Evolutionary conservation across 2,888 invertebrate genomes (phyloP).

Genomic region (Standfussiana lucernea): DNA sequence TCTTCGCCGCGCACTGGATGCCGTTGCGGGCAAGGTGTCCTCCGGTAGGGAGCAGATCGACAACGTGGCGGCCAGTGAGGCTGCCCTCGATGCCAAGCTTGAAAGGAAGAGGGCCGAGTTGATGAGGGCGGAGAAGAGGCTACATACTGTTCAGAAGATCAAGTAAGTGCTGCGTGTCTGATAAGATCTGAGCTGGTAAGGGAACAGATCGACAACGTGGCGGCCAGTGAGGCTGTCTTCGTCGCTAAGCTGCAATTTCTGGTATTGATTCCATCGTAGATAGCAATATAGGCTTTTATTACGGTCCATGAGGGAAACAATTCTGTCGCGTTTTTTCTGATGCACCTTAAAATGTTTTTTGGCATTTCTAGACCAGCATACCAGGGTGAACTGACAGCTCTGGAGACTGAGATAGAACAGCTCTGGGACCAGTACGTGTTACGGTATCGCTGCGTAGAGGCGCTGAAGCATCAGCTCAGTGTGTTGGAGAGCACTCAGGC

Average conservation of each 20-base stretch:
- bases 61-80: constrained; percentile 96
- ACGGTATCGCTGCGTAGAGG: constrained; percentile 96
- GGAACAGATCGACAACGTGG: neutral
- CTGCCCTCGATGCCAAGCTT: constrained; percentile 97
- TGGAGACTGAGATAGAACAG: constrained; percentile 95
- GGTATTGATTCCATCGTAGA: neutral
- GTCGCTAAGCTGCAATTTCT: neutral
- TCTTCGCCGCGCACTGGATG: constrained; percentile 93
- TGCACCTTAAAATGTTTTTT: neutral
- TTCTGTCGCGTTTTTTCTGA: neutral
- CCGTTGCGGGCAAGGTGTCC: constrained; percentile 93
- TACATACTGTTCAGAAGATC: constrained; percentile 98
- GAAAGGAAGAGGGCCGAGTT: constrained; percentile 97
- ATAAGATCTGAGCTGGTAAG: neutral
- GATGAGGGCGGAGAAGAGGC: constrained; percentile 97
- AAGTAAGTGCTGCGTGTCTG: constrained; percentile 89
- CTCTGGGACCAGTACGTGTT: constrained; percentile 97
- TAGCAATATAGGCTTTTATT: neutral
- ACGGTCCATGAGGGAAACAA: neutral
- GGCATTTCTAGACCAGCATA: constrained; percentile 95
- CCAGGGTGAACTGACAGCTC: constrained; percentile 97
- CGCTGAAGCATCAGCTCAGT: constrained; percentile 96
- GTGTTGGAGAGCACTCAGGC: constrained; percentile 95
- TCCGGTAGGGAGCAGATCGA: constrained; percentile 94
- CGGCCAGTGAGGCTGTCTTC: neutral